Percentiles rank a stretch among this genome's conserved stretches.
These are phyloP conservation scores for Enteromius mattozi DNA, from an alignment of 2,797 vertebrate species.

Conservation along the genomic window DNA sequence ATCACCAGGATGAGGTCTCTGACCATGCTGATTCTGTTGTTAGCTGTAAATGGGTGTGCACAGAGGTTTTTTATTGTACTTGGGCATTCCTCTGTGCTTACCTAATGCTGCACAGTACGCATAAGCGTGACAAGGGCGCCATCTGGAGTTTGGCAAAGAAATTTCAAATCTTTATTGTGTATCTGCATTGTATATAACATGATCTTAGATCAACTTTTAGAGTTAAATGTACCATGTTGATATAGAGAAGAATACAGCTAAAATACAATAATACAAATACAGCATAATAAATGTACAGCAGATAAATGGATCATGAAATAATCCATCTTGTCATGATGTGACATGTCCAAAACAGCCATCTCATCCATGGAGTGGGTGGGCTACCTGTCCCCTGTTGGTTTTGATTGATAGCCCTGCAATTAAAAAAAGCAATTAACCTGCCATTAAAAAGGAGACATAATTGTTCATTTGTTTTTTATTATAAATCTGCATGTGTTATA, in stretches of 20 bases:
- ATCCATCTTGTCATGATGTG: conserved; percentile 9
- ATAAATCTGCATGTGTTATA: conserved; percentile 12
- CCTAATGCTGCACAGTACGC: background rate
- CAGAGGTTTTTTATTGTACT: background rate
- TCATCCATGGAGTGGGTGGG: conserved; percentile 45
- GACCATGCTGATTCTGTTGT: conserved; percentile 2
- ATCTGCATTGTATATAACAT: background rate
- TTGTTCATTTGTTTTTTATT: conserved; percentile 12
- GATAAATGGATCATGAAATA: background rate
- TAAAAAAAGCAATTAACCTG: background rate
- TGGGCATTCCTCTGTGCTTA: background rate
- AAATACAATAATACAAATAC: conserved; percentile 5
- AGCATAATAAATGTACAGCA: conserved; percentile 36
- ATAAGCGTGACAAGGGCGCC: background rate
- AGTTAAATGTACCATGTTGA: conserved; percentile 5
- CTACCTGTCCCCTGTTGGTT: conserved; percentile 21
- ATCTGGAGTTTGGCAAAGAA: background rate
- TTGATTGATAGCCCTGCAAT: conserved; percentile 43
- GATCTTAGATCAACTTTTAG: conserved; percentile 3
- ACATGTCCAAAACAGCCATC: background rate
- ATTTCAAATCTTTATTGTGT: background rate
- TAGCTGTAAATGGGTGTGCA: background rate
- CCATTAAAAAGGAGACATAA: background rate
- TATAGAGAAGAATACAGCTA: background rate
- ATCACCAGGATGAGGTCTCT: conserved; percentile 13